Base-by-base conservation (phyloP, 2,797 vertebrate species). In the Bufotes viridis region DNA sequence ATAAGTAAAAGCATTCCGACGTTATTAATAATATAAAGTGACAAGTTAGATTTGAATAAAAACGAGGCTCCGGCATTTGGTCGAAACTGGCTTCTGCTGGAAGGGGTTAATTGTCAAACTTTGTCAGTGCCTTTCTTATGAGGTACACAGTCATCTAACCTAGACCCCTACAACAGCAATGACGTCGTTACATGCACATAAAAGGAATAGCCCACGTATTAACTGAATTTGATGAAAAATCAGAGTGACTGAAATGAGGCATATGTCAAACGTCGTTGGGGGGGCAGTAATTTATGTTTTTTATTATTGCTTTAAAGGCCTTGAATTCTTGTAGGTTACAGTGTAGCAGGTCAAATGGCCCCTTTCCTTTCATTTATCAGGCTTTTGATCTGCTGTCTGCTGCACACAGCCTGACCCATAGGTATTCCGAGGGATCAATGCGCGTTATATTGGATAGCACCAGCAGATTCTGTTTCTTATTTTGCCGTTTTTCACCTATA, bases 291-390 rank as follows among this genome's bases (percentile, higher is more conserved):
- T 90, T 94, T 96, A 95, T 93, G 92, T 84, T 91, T 92, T 93
- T 93, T 94, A 94, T 95, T 96, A 95, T 96, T 95, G 95, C 95
- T 97, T 96, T 97, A 96, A 97, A 96, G 95, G 95, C 96, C 96
- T 95, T 94, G 95, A 95, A 95, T 94, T 95, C 96, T 96, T 96
- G 96, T 96, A 95, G 94, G 96, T 93, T 94, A 93, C 90, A 91
- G 91, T 92, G 92, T 93, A 93, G 93, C 93, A 95, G 97, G 96
- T 98, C 97, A 98, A 96, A 95, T 96, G 95, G 95, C 93, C 95
- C 96, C 96, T 96, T 97, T 96, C 95, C 96, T 96, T 96, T 97
- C 96, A 97, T 97, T 95, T 96, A 96, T 97, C 96, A 96, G 95
- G 91, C 96, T 96, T 98, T 98, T 98, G 97, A 98, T 98, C 97